Evolutionary conservation across 2,797 vertebrate species (phyloP).

Genomic region (Silurus aristotelis): DNA sequence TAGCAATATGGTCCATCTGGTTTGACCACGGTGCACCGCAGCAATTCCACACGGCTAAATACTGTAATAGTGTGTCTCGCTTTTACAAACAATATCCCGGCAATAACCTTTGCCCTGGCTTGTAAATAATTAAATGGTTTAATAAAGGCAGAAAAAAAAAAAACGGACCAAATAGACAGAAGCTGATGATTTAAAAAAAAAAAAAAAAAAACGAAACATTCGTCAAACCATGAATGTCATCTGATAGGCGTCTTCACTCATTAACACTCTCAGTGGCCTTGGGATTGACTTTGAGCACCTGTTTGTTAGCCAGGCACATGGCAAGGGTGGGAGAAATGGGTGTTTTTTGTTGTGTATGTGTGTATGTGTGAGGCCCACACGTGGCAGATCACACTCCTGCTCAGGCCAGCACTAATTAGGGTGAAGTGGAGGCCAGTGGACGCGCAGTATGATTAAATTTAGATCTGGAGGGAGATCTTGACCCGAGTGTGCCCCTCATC

Average conservation of each 20-base stretch:
- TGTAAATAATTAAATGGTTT: slow-evolving; percentile 32
- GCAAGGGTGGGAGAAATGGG: slow-evolving; percentile 20
- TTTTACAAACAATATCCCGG: slow-evolving; percentile 66
- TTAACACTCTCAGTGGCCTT: slow-evolving; percentile 46
- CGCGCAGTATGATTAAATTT: slow-evolving; percentile 81
- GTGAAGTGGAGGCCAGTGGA: slow-evolving; percentile 74
- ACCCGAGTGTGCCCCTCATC: slow-evolving; percentile 75
- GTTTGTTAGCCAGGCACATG: slow-evolving; percentile 57
- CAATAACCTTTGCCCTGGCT: slow-evolving; percentile 62
- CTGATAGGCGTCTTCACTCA: slow-evolving; percentile 37
- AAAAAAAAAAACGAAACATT: slow-evolving; percentile 9
- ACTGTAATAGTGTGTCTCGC: slow-evolving; percentile 6
- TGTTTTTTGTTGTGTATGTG: slow-evolving; percentile 18
- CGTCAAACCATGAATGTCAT: slow-evolving; percentile 5
- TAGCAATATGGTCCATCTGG: slow-evolving; percentile 88
- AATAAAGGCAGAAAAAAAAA: slow-evolving; percentile 36
- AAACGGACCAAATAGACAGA: not conserved
- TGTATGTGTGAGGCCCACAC: slow-evolving; percentile 41
- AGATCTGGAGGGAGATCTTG: slow-evolving; percentile 83
- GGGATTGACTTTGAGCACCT: slow-evolving; percentile 55
- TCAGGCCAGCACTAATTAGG: slow-evolving; percentile 81
- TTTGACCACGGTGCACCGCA: slow-evolving; percentile 69
- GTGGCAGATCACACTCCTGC: slow-evolving; percentile 71
- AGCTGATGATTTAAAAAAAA: not conserved
- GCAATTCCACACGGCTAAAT: slow-evolving; percentile 33